Evolutionary conservation across 2,797 vertebrate species (phyloP).

Genomic region (Micrastur ruficollis): DNA sequence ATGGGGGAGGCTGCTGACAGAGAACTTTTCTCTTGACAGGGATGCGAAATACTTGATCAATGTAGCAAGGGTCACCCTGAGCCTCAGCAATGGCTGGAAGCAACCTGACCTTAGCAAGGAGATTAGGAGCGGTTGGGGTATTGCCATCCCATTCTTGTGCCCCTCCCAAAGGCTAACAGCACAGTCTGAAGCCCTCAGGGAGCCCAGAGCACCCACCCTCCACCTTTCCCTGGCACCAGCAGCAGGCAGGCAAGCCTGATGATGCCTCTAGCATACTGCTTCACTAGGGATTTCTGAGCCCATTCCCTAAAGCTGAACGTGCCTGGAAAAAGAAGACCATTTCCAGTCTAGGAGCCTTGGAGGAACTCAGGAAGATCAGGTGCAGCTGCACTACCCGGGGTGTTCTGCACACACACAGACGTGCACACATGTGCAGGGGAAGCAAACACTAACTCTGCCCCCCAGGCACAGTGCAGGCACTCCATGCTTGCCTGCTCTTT

Average conservation of each 20-base stretch:
- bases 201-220: background rate
- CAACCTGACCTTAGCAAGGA: background rate
- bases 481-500: background rate
- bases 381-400: background rate
- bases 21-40: background rate
- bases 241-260: background rate
- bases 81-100: background rate
- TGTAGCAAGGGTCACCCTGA: background rate
- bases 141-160: background rate
- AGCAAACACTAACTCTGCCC: background rate
- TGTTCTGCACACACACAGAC: background rate
- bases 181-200: background rate
- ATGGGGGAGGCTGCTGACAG: background rate
- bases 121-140: background rate
- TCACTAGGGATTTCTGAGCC: background rate
- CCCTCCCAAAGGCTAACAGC: background rate
- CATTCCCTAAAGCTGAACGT: background rate
- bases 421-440: background rate
- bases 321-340: background rate
- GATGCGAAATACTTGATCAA: background rate
- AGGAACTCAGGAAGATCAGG: background rate
- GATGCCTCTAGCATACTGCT: background rate
- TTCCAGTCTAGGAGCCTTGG: background rate
- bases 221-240: background rate
- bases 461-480: background rate